A percentile compares a stretch with the other conserved stretches of the same genome.
Conservation (phyloP, 2,113 vertebrate genomes). For the Clinocottus analis region DNA sequence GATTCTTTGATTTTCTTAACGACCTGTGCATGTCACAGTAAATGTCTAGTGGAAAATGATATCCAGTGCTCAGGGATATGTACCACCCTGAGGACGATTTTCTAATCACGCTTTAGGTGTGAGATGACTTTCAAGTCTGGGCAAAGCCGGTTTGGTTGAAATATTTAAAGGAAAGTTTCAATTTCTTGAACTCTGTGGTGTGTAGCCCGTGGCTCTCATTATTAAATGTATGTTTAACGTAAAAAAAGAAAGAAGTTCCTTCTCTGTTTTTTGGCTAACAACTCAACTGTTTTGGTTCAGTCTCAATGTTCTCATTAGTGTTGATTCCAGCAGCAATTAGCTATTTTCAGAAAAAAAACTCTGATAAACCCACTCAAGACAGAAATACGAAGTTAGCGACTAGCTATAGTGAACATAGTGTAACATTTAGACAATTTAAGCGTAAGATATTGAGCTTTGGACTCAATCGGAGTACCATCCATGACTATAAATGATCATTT, state of each 20-base stretch:
- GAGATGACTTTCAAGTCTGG: conserved; percentile 56
- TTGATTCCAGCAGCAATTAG: not conserved
- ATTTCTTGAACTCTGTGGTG: not conserved
- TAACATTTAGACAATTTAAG: not conserved
- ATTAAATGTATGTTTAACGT: not conserved
- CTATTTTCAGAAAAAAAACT: not conserved
- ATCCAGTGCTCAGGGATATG: conserved; percentile 21
- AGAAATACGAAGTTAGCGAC: not conserved
- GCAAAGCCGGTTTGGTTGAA: conserved; percentile 27
- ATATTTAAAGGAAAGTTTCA: conserved; percentile 4
- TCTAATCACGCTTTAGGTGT: conserved; percentile 46
- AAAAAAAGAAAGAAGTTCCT: not conserved
- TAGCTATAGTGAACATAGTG: not conserved
- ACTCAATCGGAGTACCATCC: too few relatives aligned
- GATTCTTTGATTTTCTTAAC: conserved; percentile 65
- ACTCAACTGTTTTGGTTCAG: not conserved
- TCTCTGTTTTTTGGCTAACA: not conserved
- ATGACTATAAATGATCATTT: not conserved
- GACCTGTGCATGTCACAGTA: conserved; percentile 42
- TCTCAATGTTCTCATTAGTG: not conserved
- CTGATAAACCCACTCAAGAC: not conserved
- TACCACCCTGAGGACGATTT: conserved; percentile 45
- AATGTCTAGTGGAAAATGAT: conserved; percentile 51
- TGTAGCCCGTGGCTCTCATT: not conserved
- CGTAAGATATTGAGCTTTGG: not conserved